Evolutionary conservation across 1,140 invertebrate genomes (phyloP).

Genomic region (Dufourea novaeangliae): DNA sequence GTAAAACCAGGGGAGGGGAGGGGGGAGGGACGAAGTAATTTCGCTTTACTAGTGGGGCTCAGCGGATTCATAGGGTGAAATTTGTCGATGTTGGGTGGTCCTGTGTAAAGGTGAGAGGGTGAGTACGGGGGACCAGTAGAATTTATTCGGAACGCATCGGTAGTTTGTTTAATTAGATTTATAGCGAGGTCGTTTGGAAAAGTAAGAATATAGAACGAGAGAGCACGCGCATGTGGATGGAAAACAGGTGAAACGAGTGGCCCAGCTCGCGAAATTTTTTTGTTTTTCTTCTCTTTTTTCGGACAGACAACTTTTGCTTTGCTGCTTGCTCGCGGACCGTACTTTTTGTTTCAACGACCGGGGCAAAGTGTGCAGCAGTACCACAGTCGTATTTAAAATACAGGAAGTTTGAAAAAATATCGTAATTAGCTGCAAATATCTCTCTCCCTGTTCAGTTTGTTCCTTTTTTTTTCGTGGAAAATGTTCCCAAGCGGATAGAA

Average conservation of each 20-base stretch:
- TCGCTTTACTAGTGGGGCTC: background rate
- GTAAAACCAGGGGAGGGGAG: no score
- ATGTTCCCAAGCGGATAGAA: no score
- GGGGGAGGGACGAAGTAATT: no score
- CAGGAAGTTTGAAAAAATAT: background rate
- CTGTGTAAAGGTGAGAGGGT: no score
- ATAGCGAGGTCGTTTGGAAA: background rate
- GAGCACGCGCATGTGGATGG: no score
- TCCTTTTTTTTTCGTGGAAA: background rate
- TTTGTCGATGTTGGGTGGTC: background rate
- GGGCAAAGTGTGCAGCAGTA: background rate
- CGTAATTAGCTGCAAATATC: background rate
- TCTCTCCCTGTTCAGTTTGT: no score
- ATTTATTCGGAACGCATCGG: conserved; percentile 14
- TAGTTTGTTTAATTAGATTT: conserved; percentile 48
- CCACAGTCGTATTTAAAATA: background rate
- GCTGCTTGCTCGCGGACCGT: background rate
- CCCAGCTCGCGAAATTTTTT: conserved; percentile 3
- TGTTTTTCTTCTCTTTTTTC: no score
- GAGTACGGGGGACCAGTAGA: background rate
- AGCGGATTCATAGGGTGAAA: background rate
- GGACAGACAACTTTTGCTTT: conserved; percentile 10
- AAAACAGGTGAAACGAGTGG: background rate
- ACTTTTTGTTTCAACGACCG: conserved; percentile 4
- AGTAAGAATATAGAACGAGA: background rate